These are phyloP conservation scores for Dendroctonus ponderosae DNA, from an alignment of 1,140 invertebrate genomes.

Conservation along the genomic window DNA sequence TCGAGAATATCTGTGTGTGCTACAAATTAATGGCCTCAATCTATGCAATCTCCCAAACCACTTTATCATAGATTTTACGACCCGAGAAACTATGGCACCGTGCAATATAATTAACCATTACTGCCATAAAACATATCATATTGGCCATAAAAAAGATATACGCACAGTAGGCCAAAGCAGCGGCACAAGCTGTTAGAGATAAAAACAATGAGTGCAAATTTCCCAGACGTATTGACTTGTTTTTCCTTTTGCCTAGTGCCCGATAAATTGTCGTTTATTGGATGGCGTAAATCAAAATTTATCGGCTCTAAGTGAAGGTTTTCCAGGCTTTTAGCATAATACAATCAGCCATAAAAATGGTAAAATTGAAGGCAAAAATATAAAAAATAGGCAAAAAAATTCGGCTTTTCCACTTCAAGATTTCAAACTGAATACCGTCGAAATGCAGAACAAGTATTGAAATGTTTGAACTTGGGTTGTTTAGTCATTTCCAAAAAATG, in stretches of 20 bases:
- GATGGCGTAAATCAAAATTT: constrained; percentile 5
- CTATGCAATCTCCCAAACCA: too few relatives aligned
- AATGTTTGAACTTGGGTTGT: too few relatives aligned
- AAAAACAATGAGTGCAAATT: constrained; percentile 17
- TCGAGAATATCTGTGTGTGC: too few relatives aligned
- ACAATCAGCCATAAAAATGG: neutral
- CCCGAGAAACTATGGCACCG: constrained; percentile 8
- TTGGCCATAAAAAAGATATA: constrained; percentile 18
- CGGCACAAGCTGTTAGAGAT: constrained; percentile 8
- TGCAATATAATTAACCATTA: constrained; percentile 6
- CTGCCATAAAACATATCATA: constrained; percentile 9
- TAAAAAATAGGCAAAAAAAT: too few relatives aligned
- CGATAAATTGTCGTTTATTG: constrained; percentile 16
- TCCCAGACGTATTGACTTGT: constrained; percentile 16
- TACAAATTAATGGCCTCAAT: too few relatives aligned
- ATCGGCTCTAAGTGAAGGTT: neutral
- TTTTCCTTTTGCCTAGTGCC: constrained; percentile 1
- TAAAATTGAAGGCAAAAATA: too few relatives aligned
- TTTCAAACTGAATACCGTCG: too few relatives aligned
- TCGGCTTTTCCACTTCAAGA: too few relatives aligned
- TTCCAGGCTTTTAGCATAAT: neutral
- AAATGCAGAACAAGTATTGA: too few relatives aligned
- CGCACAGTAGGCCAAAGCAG: neutral
- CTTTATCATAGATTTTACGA: too few relatives aligned
- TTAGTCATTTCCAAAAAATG: too few relatives aligned